Evolutionary conservation across 2,113 vertebrate genomes (phyloP), one percentile per base, ranked within the genome.

Genomic region (Daphoenositta chrysoptera): DNA sequence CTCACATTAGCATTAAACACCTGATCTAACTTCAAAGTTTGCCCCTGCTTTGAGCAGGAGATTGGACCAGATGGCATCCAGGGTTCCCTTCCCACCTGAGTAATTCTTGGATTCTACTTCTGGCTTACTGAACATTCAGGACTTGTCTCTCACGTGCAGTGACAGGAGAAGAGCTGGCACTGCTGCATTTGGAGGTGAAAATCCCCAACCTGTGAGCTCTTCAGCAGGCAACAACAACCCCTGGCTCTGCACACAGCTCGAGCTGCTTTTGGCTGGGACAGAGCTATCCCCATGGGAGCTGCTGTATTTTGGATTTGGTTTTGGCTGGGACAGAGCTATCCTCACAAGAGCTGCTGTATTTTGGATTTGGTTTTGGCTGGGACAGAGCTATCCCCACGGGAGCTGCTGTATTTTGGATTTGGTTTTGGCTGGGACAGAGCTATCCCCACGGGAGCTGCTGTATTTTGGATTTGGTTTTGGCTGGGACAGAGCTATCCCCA

Each of bases 1-100:
- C 0, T 16, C 61, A 53, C 22, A 31, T 91, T 31, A 33, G 31
- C 57, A 83, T 47, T 69, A 42, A 89, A 72, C 42, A 86, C 45
- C 58, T 70, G 68, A 72, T 31, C 26, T 53, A 83, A 61, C 58
- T 88, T 92, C 75, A 86, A 86, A 94, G 54, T 53, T n/a, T 35
- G 37, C 4, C 33, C n/a, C 37, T 80, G 75, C 71, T 83, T 76
- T 91, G 70, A 95, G 75, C 24, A 83, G 50, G 33, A 57, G 31
- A 28, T n/a, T 83, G 60, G 63, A 65, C 13, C n/a, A 95, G 78
- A 35, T 80, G 85, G 72, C 42, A 88, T 15, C 63, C 70, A 93
- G 70, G 63, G 44, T 28, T 65, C 28, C 31, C 23, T 56, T 83
- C 61, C n/a, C 79, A 45, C 31, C 44, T 40, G 21, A 24, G 10